phyloP scores from a whole-genome alignment of 1,140 invertebrate genomes.

The Ridgeia piscesae region DNA sequence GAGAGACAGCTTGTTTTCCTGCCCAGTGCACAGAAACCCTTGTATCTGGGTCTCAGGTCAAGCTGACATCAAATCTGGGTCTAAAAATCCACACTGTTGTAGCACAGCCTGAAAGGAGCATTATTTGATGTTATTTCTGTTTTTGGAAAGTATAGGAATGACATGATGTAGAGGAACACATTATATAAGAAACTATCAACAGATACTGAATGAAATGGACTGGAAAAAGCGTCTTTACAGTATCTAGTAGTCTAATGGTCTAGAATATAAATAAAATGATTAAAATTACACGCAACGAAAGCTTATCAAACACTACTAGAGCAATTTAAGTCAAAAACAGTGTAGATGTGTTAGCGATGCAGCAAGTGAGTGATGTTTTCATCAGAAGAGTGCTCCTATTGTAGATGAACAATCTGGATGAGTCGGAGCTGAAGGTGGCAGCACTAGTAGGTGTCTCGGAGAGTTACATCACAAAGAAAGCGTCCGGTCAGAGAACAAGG shows the following conservation, averaged over 20 bases:
- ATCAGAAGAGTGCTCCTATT: neutral
- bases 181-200: too few species aligned
- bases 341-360: neutral
- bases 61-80: too few species aligned
- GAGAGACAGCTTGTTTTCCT: neutral
- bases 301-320: neutral
- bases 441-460: constrained; percentile 51
- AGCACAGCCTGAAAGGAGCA: too few species aligned
- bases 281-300: neutral
- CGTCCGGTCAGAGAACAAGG: constrained; percentile 37
- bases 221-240: neutral
- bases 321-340: neutral
- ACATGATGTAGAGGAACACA: too few species aligned
- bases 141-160: too few species aligned
- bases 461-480: constrained; percentile 45
- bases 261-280: neutral
- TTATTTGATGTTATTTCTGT: too few species aligned
- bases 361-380: neutral
- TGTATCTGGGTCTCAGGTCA: neutral
- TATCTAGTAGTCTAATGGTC: too few species aligned
- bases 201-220: neutral
- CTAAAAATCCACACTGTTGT: too few species aligned
- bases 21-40: neutral
- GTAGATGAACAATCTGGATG: constrained; percentile 9
- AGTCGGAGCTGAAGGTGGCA: constrained; percentile 50